These are phyloP conservation scores for Temnopleurus reevesii DNA, from an alignment of 53 echinoderm and acorn worm genomes.

Conservation along the genomic window DNA sequence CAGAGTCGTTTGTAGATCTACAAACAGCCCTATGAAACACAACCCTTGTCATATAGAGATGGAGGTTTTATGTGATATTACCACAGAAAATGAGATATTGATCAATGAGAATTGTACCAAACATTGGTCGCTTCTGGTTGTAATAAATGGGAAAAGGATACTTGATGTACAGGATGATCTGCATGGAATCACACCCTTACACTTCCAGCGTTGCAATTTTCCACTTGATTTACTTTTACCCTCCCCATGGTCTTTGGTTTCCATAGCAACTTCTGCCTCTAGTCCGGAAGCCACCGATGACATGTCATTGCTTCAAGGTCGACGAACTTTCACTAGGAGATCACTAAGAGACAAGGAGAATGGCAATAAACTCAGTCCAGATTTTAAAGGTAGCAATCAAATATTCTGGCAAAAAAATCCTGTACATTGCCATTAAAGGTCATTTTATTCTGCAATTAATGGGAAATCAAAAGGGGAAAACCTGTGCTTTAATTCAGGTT, in stretches of 20 bases:
- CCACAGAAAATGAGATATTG: too few species aligned
- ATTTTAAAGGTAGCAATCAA: slow-evolving; percentile 86
- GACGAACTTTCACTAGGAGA: slow-evolving; percentile 79
- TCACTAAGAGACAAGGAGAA: slow-evolving; percentile 90
- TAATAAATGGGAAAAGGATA: neutral
- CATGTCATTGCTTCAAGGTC: slow-evolving; percentile 73
- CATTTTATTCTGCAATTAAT: too few species aligned
- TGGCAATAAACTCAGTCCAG: slow-evolving; percentile 72
- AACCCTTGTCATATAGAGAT: too few species aligned
- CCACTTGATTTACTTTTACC: neutral
- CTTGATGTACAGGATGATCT: neutral
- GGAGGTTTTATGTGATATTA: too few species aligned
- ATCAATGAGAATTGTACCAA: too few species aligned
- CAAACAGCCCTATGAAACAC: too few species aligned
- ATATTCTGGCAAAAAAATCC: neutral
- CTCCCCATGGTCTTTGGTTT: slow-evolving; percentile 29
- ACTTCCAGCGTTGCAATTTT: slow-evolving; percentile 14
- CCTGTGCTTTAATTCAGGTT: too few species aligned
- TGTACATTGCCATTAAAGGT: too few species aligned
- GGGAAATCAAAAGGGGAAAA: too few species aligned
- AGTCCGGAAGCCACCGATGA: slow-evolving; percentile 94
- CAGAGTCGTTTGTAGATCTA: too few species aligned
- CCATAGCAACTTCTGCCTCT: slow-evolving; percentile 74
- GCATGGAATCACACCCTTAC: too few species aligned
- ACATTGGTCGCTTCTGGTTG: too few species aligned